Evolutionary conservation across 2,888 invertebrate genomes (phyloP).

Genomic region (Oligia fasciuncula): DNA sequence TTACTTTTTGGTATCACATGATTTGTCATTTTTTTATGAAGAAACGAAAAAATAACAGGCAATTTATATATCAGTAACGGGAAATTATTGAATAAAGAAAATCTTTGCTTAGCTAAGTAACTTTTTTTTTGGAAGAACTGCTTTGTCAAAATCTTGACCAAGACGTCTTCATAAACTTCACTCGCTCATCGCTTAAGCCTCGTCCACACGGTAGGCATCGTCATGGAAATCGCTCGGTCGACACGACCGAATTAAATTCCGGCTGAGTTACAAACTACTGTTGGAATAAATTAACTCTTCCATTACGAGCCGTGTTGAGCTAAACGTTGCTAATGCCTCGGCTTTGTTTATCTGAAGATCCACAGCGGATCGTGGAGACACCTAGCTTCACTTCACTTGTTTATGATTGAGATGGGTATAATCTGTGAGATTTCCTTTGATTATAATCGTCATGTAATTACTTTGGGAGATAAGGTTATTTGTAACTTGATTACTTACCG

Average conservation of each 20-base stretch:
- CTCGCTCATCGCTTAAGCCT: conserved; percentile 10
- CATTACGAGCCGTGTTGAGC: conserved; percentile 47
- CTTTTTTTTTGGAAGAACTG: neutral
- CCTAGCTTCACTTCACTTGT: conserved; percentile 1
- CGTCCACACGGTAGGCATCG: conserved; percentile 16
- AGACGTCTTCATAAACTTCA: neutral
- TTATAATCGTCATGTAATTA: conserved; percentile 18
- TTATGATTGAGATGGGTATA: neutral
- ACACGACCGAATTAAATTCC: conserved; percentile 59
- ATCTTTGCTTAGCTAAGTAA: neutral
- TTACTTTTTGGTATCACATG: neutral
- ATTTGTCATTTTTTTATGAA: neutral
- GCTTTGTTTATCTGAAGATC: conserved; percentile 35
- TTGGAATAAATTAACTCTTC: conserved; percentile 58
- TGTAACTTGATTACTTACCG: neutral
- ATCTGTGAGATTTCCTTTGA: conserved; percentile 25
- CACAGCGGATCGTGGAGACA: neutral
- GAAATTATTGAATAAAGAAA: neutral
- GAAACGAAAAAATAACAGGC: neutral
- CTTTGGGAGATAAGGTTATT: conserved; percentile 11
- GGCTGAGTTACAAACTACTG: conserved; percentile 62
- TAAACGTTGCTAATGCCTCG: conserved; percentile 43
- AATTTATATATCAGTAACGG: neutral
- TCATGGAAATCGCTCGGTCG: conserved; percentile 44
- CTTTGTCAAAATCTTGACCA: neutral